A percentile compares a stretch with the other conserved stretches of the same genome.
phyloP scores from a whole-genome alignment of 2,797 vertebrate genomes.

The Trematomus bernacchii region DNA sequence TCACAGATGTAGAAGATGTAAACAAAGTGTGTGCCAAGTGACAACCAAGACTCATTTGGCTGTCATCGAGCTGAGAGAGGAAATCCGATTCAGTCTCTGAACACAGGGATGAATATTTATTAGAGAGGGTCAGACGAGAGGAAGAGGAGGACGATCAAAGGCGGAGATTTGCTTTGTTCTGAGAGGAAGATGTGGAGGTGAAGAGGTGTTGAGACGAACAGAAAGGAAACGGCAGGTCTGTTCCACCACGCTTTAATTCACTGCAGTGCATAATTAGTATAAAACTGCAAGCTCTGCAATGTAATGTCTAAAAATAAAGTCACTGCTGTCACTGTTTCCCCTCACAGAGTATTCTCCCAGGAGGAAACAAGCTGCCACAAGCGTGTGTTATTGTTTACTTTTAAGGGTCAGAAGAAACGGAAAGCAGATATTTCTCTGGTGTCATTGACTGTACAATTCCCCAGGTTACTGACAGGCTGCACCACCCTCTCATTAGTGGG shows the following conservation, averaged over 20 bases:
- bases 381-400: too few species aligned
- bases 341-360: not conserved
- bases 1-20: constrained; percentile 45
- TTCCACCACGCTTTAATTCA: not conserved
- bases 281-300: not conserved
- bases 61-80: constrained; percentile 23
- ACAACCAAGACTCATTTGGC: constrained; percentile 34
- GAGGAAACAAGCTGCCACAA: constrained; percentile 1
- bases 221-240: not conserved
- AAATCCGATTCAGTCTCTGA: constrained; percentile 64
- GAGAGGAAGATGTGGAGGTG: constrained; percentile 7
- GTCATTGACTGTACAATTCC: not conserved
- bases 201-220: constrained; percentile 3
- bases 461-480: not conserved
- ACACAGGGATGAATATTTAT: constrained; percentile 76
- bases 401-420: not conserved
- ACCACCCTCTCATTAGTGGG: not conserved
- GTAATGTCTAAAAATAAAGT: constrained; percentile 7
- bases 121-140: constrained; percentile 63
- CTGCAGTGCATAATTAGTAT: constrained; percentile 14
- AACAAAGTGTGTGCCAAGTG: constrained; percentile 50
- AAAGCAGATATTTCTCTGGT: not conserved
- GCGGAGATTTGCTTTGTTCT: constrained; percentile 69
- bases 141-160: constrained; percentile 73
- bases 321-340: not conserved